Evolutionary conservation across 2,888 invertebrate species (phyloP), one percentile per base, ranked within the genome.

Genomic region (Phrixothrix hirtus): DNA sequence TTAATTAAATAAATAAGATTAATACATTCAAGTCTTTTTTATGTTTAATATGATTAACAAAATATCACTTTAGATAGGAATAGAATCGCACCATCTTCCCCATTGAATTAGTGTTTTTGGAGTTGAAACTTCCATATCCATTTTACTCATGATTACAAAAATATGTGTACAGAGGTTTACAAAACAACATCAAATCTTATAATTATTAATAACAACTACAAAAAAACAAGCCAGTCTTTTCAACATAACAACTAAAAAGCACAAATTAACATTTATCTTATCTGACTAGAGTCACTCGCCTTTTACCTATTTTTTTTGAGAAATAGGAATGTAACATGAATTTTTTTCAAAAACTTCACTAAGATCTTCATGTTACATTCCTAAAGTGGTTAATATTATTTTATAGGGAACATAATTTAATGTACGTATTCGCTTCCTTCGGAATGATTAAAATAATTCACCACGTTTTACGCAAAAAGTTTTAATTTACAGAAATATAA

Each of bases 101-200:
- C n/a, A n/a, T 29, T 7, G 12, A 1, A 14, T 14, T 38, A 38
- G 27, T 38, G 36, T 21, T 38, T 36, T 27, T 27, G 16, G 27
- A 45, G 13, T 35, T 7, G 34, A 36, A 37, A 17, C 16, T 36
- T 17, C n/a, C n/a, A 9, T 39, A 5, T 45, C 5, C 13, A 7
- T 37, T 31, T 16, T 35, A 16, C 15, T 35, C 27, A 34, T 27
- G 29, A 17, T 41, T 48, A 51, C 45, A 51, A 45, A 51, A 51
- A 51, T 48, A 48, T 43, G 21, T 21, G 21, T 21, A 48, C 39
- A 42, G 35, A 30, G 36, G 37, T 27, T 15, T 44, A 44, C 43
- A 53, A 47, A 52, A 52, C 51, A 52, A 52, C 52, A 46, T 52
- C 46, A 39, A 51, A 51, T 45, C 44, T 44, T 51, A 36, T 25